Conservation (phyloP, 2,797 vertebrate species). For the Phylloscopus collybita region DNA sequence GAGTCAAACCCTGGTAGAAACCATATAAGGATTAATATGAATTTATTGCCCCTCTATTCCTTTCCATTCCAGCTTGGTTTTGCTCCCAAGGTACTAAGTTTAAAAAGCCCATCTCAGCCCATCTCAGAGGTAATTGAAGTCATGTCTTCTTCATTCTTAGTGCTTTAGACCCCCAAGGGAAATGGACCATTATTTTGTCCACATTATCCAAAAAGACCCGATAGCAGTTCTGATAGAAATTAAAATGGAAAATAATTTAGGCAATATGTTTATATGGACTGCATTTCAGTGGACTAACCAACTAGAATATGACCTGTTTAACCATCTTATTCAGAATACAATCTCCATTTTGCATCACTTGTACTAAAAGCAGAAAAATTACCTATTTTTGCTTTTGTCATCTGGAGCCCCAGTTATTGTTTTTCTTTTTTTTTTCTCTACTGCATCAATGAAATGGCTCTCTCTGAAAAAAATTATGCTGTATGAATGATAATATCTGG, state of each 20-base stretch:
- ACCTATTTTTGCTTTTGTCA: not conserved
- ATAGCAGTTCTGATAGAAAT: not conserved
- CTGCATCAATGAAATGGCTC: not conserved
- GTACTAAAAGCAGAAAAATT: not conserved
- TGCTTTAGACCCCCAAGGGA: not conserved
- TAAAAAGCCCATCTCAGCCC: not conserved
- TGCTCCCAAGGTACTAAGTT: not conserved
- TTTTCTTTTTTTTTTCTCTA: not conserved
- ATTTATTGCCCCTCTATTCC: not conserved
- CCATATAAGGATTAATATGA: not conserved
- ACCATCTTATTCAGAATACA: not conserved
- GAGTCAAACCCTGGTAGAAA: slow-evolving; percentile 1
- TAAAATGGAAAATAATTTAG: not conserved
- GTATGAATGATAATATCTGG: not conserved
- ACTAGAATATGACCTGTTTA: not conserved
- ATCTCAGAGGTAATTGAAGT: slow-evolving; percentile 5
- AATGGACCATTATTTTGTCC: not conserved
- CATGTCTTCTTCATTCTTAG: not conserved
- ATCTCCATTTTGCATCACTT: not conserved
- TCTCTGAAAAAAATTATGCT: not conserved
- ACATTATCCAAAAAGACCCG: not conserved
- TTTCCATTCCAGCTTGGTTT: not conserved
- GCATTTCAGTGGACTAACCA: not conserved
- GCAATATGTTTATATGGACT: not conserved
- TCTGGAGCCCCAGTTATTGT: not conserved